A percentile compares a stretch with the other conserved stretches of the same genome.
phyloP scores from a whole-genome alignment of 2,797 vertebrate genomes.

The Acanthurus tractus region DNA sequence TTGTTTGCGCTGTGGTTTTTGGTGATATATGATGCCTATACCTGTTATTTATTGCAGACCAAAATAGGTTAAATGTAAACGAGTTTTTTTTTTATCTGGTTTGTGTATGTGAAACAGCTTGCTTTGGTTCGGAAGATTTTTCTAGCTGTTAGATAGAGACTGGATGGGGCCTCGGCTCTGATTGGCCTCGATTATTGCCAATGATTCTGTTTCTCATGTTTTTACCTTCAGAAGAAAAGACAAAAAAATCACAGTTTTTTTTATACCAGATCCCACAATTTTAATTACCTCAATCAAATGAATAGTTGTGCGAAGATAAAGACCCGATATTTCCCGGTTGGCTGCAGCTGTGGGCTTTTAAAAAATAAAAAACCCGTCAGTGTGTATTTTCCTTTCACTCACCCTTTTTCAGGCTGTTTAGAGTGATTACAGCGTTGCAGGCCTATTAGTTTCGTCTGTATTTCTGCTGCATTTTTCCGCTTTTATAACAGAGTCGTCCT shows the following conservation, averaged over 20 bases:
- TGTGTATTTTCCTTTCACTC: conserved; percentile 48
- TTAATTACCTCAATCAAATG: background rate
- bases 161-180: conserved; percentile 26
- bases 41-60: background rate
- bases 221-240: conserved; percentile 1
- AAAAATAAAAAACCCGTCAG: conserved; percentile 9
- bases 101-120: background rate
- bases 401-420: conserved; percentile 22
- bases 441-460: conserved; percentile 4
- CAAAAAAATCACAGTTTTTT: conserved; percentile 2
- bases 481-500: background rate
- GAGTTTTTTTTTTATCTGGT: background rate
- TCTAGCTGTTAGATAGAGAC: background rate
- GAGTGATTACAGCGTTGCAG: background rate
- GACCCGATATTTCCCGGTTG: conserved; percentile 6
- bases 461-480: conserved; percentile 11
- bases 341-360: conserved; percentile 12
- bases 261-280: conserved; percentile 2
- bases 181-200: conserved; percentile 28
- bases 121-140: background rate
- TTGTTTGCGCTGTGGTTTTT: conserved; percentile 8
- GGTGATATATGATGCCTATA: background rate
- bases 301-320: conserved; percentile 12
- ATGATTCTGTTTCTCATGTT: background rate
- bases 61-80: background rate